Evolutionary conservation across 1,140 invertebrate species (phyloP).

Genomic region (Lithobius niger): DNA sequence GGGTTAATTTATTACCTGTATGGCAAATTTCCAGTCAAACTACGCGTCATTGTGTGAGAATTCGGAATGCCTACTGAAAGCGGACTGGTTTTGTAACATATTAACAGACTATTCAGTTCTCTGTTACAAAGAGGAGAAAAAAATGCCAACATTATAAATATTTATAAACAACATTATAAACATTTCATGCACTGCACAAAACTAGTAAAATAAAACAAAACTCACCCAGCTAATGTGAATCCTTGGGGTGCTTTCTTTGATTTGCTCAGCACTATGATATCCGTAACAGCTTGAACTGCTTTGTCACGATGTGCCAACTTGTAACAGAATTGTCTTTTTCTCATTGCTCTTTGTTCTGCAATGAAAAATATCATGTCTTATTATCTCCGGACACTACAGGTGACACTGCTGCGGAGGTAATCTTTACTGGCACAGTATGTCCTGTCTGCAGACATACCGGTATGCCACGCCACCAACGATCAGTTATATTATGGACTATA

Average conservation of each 20-base stretch:
- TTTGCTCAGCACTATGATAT: conserved; percentile 72
- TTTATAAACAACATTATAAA: too few relatives aligned
- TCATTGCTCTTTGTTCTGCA: conserved; percentile 60
- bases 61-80: neutral
- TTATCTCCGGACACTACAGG: too few relatives aligned
- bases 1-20: too few relatives aligned
- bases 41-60: neutral
- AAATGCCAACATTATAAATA: neutral
- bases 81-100: conserved; percentile 53
- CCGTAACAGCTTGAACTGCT: conserved; percentile 56
- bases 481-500: too few relatives aligned
- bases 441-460: too few relatives aligned
- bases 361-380: too few relatives aligned
- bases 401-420: too few relatives aligned
- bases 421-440: too few relatives aligned
- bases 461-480: too few relatives aligned
- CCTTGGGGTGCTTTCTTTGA: conserved; percentile 62
- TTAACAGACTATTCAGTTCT: conserved; percentile 55
- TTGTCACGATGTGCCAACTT: conserved; percentile 46
- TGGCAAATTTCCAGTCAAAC: conserved; percentile 1
- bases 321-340: conserved; percentile 69
- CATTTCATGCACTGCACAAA: too few relatives aligned
- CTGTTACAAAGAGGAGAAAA: conserved; percentile 35
- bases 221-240: conserved; percentile 63
- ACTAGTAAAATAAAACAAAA: neutral